phyloP scores from a whole-genome alignment of 2,797 vertebrate species.

The Megalops cyprinoides region DNA sequence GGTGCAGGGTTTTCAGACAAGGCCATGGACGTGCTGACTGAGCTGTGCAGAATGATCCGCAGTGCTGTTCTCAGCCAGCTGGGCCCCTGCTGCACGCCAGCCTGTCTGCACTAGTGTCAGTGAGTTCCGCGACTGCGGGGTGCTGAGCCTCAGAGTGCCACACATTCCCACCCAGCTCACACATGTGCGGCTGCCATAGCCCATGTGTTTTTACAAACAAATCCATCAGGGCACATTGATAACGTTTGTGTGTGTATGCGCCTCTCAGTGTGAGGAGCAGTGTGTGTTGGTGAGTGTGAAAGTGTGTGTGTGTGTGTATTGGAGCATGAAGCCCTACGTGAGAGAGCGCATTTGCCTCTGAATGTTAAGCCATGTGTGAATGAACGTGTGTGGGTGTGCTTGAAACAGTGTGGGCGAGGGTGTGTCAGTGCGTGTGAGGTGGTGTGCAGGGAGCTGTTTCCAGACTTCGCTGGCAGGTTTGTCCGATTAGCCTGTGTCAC shows the following conservation, averaged over 20 bases:
- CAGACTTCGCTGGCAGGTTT: not conserved
- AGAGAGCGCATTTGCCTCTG: not conserved
- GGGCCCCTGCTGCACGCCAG: not conserved
- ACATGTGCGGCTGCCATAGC: not conserved
- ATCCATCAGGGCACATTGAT: not conserved
- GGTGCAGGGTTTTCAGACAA: slow-evolving; percentile 4
- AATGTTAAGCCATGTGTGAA: not conserved
- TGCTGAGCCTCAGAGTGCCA: not conserved
- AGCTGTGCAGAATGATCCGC: not conserved
- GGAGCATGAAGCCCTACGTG: not conserved
- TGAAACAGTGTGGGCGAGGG: too few relatives aligned
- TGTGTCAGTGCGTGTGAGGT: not conserved
- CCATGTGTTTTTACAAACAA: not conserved
- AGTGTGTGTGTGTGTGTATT: slow-evolving; percentile 17
- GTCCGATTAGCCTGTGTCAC: not conserved
- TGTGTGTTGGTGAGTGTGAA: not conserved
- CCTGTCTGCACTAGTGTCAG: not conserved
- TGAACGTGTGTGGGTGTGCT: not conserved
- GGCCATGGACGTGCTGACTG: not conserved
- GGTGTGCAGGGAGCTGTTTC: not conserved
- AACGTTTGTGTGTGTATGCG: not conserved
- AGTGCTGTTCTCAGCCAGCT: not conserved
- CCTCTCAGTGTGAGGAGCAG: too few relatives aligned
- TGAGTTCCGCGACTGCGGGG: not conserved
- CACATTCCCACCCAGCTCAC: not conserved